These are phyloP conservation scores for Clivina fossor DNA, from an alignment of 2,888 invertebrate species.

Conservation along the genomic window DNA sequence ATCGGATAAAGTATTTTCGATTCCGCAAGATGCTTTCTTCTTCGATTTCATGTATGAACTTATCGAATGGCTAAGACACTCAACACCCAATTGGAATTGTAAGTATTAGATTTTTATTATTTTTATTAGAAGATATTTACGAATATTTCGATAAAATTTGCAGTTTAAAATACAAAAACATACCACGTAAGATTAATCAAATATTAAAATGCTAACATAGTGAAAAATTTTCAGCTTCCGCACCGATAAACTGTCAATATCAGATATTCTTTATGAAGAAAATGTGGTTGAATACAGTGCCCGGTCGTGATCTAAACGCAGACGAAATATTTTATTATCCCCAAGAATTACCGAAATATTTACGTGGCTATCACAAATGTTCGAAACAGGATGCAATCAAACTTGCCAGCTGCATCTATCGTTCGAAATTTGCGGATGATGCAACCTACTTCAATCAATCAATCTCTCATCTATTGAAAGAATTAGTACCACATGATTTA, in stretches of 20 bases:
- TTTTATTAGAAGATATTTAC: too few relatives aligned
- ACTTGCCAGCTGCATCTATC: slow-evolving; percentile 78
- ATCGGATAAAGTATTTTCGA: slow-evolving; percentile 88
- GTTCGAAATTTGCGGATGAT: slow-evolving; percentile 73
- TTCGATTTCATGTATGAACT: slow-evolving; percentile 94
- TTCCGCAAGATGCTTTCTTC: slow-evolving; percentile 91
- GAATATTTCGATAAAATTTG: too few relatives aligned
- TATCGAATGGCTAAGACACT: slow-evolving; percentile 85
- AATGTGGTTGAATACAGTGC: slow-evolving; percentile 85
- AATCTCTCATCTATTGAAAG: slow-evolving; percentile 60
- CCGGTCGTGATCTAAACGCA: slow-evolving; percentile 83
- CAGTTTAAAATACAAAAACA: too few relatives aligned
- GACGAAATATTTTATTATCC: slow-evolving; percentile 93
- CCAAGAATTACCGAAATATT: slow-evolving; percentile 88
- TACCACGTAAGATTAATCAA: too few relatives aligned
- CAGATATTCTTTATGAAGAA: slow-evolving; percentile 97
- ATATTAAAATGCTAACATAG: too few relatives aligned
- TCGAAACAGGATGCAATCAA: slow-evolving; percentile 76
- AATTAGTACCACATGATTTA: slow-evolving; percentile 78
- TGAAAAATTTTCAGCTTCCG: slow-evolving; percentile 54
- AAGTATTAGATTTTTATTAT: too few relatives aligned
- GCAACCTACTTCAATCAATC: slow-evolving; percentile 58
- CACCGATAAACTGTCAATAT: slow-evolving; percentile 74
- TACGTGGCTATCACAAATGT: slow-evolving; percentile 89
- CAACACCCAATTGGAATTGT: slow-evolving; percentile 65